Base-by-base conservation (phyloP, 2,113 vertebrate species). In the Charina bottae region DNA sequence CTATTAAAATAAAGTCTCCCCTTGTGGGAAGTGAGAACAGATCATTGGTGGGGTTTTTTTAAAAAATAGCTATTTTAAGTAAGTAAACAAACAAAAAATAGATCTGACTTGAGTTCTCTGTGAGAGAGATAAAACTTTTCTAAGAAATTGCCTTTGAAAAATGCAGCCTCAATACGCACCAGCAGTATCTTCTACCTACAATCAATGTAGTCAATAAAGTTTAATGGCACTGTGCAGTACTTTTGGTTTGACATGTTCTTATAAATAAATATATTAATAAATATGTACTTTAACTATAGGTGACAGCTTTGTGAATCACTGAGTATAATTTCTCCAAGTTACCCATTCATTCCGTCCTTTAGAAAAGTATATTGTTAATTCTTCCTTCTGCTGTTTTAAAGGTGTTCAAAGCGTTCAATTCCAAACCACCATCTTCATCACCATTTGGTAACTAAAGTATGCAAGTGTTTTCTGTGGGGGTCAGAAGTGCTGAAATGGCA, bases 381-480 rank as follows among this genome's bases (percentile, higher is more conserved):
- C 55, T 37, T 28, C 62, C 42, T 12, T 53, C 37, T 3, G 17
- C 28, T 9, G 17, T 53, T 53, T 53, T 58, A 58, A 23, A 54
- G 7, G 90, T 94, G 93, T 91, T 37, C 83, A 94, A 96, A 97
- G 94, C 94, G 94, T 92, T 96, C 97, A 96, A 28, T 78, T 88
- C 93, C 94, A 96, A 97, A 97, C 97, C 96, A 78, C 33, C 7
- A 33, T 21, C 96, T 96, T 97, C 97, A 97, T 97, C 96, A 85
- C 28, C 2, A 97, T 94, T 94, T 92, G 95, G 95, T 95, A 96
- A 95, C 93, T 94, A 94, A 96, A 96, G 72, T 78, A 78, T 78
- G 6, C 33, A 78, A 78, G 33, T 78, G 68, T 37, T 78, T 42
- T 9, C 33, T 55, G 53, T 17, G 26, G 12, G 83, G 84, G 24